These are phyloP conservation scores for Clistopyga incitator DNA, from an alignment of 2,888 invertebrate genomes.

Conservation along the genomic window DNA sequence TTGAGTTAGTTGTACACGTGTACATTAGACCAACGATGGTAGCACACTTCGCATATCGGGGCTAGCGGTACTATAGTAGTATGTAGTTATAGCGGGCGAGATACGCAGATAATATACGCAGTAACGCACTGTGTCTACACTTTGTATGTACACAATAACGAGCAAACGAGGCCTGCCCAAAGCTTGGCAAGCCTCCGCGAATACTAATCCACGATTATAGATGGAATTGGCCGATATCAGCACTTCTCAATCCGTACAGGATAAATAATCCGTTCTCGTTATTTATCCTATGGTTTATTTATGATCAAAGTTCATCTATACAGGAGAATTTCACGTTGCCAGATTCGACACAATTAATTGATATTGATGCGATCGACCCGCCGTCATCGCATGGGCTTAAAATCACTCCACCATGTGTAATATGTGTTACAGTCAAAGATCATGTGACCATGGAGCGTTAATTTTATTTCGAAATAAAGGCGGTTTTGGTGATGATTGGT, in stretches of 20 bases:
- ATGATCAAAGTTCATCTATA: not conserved
- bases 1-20: constrained; percentile 56
- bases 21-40: constrained; percentile 16
- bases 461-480: too few relatives aligned
- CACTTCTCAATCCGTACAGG: not conserved
- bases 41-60: constrained; percentile 1
- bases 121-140: not conserved
- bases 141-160: not conserved
- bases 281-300: not conserved
- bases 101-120: constrained; percentile 21
- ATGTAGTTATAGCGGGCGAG: not conserved
- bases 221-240: not conserved
- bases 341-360: too few relatives aligned
- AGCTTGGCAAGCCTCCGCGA: not conserved
- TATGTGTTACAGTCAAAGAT: too few relatives aligned
- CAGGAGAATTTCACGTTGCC: too few relatives aligned
- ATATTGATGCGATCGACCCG: too few relatives aligned
- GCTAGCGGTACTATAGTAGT: constrained; percentile 31
- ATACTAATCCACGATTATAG: not conserved
- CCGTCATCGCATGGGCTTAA: too few relatives aligned
- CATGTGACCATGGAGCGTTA: too few relatives aligned
- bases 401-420: too few relatives aligned
- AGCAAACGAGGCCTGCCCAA: not conserved
- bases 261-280: too few relatives aligned
- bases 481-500: too few relatives aligned